Evolutionary conservation across 2,888 invertebrate genomes (phyloP), one percentile per base, ranked within the genome.

Genomic region (Heliconius charithonia): DNA sequence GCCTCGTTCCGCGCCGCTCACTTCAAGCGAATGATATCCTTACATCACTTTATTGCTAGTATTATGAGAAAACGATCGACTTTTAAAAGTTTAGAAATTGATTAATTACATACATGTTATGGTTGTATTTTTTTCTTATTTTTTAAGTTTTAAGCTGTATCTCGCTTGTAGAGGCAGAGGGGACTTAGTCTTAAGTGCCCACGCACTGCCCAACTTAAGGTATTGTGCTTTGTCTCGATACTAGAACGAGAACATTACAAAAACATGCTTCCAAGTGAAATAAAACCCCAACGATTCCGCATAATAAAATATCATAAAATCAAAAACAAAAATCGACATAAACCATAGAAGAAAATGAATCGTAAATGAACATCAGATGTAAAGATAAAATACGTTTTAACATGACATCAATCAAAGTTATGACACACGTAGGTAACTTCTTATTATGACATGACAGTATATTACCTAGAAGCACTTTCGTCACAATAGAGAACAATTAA

Each of bases 1-100:
- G 63, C 77, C 77, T 77, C 79, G 75, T 79, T 27, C 66, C 37
- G 63, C 69, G 29, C 77, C 75, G 75, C 51, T 79, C 72, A 75
- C 66, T 77, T 37, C 6, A 2, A 63, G 29, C 71, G 70, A 75
- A 71, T 71, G 69, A 62, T 62, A 62, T 63, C 51, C 41, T 66
- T 73, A 74, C 76, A 76, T 76, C 76, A 80, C 69, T 69, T 69
- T 65, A 62, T 63, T 63, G n/a, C 69, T 65, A 69, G 41, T 78
- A 70, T 80, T 77, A 56, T 59, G 32, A 13, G 37, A 59, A 59
- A 59, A 7, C 13, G 45, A 71, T 29, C 71, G n/a, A 27, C n/a
- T 29, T 76, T 45, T 19, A 56, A 71, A 41, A 56, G 22, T 73
- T 56, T 65, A 59, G 32, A 27, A 29, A 51, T 67, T 3, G 22